These are phyloP conservation scores for Leptatherina wallacei DNA, from an alignment of 2,797 vertebrate genomes.

Conservation along the genomic window DNA sequence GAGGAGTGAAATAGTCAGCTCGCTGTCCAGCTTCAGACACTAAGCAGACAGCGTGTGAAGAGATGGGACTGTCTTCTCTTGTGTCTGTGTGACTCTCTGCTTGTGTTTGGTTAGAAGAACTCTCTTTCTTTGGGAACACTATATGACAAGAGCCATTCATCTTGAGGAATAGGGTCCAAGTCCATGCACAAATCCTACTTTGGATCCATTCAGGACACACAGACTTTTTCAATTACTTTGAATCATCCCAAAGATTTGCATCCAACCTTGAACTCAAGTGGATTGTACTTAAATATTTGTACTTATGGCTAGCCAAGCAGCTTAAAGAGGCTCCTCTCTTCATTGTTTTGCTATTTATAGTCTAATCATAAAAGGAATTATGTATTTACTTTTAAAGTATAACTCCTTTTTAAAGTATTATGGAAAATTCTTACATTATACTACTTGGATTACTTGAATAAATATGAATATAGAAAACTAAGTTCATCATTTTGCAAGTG, in stretches of 20 bases:
- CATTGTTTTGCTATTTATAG: neutral
- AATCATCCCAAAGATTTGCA: neutral
- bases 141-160: conserved; percentile 54
- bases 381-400: neutral
- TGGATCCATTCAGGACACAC: conserved; percentile 23
- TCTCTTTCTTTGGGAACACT: conserved; percentile 35
- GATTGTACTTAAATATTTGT: neutral
- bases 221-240: conserved; percentile 2
- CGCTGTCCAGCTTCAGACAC: conserved; percentile 23
- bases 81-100: conserved; percentile 14
- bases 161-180: conserved; percentile 22
- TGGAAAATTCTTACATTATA: neutral
- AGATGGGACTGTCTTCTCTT: conserved; percentile 39
- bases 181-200: conserved; percentile 22
- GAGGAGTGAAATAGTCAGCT: conserved; percentile 7
- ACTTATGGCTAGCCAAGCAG: neutral
- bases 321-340: neutral
- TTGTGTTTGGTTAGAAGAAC: conserved; percentile 47
- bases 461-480: neutral
- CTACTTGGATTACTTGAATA: neutral
- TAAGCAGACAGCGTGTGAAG: conserved; percentile 37
- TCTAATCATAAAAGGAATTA: neutral
- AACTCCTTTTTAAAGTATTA: neutral
- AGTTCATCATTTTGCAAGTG: neutral
- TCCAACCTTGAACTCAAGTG: neutral